Percentiles rank a stretch among this genome's conserved stretches.
These are phyloP conservation scores for Dasyprocta punctata DNA, from an alignment of 2,113 vertebrate genomes.

Conservation along the genomic window DNA sequence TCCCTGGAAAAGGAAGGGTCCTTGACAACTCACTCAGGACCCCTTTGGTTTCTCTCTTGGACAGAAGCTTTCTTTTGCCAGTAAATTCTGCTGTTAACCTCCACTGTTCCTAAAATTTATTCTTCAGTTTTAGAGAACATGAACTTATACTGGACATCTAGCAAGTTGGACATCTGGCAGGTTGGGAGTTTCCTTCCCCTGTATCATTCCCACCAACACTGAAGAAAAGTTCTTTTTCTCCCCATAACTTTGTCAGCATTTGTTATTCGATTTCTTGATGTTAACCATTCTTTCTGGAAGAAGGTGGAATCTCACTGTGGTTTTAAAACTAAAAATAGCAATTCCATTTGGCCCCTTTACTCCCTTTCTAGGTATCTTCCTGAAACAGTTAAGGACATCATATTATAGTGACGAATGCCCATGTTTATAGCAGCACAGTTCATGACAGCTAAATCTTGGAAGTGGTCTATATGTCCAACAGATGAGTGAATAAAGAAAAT, in stretches of 20 bases:
- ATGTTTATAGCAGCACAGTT: background rate
- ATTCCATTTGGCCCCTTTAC: background rate
- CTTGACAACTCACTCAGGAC: too few relatives aligned
- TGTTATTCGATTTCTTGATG: background rate
- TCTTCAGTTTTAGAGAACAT: too few relatives aligned
- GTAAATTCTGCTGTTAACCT: too few relatives aligned
- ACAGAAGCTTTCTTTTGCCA: too few relatives aligned
- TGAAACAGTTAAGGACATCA: background rate
- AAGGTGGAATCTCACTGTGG: background rate
- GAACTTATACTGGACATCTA: too few relatives aligned
- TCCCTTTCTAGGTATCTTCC: background rate
- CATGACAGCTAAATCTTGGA: background rate
- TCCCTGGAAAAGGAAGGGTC: too few relatives aligned
- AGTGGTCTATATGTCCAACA: background rate
- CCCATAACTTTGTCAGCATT: background rate
- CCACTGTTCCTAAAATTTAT: too few relatives aligned
- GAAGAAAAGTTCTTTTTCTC: background rate
- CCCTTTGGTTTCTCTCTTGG: too few relatives aligned
- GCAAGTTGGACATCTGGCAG: too few relatives aligned
- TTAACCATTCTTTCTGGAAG: background rate
- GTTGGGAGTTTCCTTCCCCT: too few relatives aligned
- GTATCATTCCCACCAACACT: background rate
- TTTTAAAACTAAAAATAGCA: background rate
- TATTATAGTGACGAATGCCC: background rate
- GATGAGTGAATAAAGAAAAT: background rate